Evolutionary conservation across 2,888 invertebrate genomes (phyloP), one percentile per base, ranked within the genome.

Genomic region (Agriopis leucophaearia): DNA sequence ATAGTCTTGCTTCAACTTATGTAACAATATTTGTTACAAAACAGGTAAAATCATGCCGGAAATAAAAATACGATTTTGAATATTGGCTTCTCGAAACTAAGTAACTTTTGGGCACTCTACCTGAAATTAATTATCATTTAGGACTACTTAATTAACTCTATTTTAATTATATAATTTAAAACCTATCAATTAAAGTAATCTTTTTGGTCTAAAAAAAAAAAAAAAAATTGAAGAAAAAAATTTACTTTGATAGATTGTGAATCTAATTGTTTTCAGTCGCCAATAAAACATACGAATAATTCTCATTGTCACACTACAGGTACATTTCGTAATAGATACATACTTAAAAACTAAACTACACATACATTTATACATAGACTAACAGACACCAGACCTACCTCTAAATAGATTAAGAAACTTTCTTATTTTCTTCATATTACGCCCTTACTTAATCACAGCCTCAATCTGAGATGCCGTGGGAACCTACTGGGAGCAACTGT

Each of bases 391-490:
- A 35, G 42, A 54, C 62, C n/a, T 72, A 75, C 75, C 75, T 73
- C 42, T 65, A 40, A 72, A 68, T 70, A 64, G 70, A 51, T 61
- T 59, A 51, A 72, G 47, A 66, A 70, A 65, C 65, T 64, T 68
- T 62, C 57, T 60, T 64, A 71, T 50, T 27, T 38, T 70, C 65
- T 70, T 74, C 63, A 70, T 67, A 54, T 69, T 60, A 69, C 62
- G 50, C 40, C 66, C 68, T 64, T 76, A 62, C 66, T 71, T 78
- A 75, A 83, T 85, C 81, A 77, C 55, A 59, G 66, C 70, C 74
- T 77, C 74, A 73, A 76, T 82, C 82, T 77, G 66, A 72, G 74
- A 74, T 70, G 76, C 64, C 83, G 83, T 85, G 85, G 76, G 85
- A 85, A 84, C 75, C 62, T 61, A 56, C 40, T 69, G 69, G 72